Base-by-base conservation (phyloP, 2,113 vertebrate species). In the Corythornis cristatus region DNA sequence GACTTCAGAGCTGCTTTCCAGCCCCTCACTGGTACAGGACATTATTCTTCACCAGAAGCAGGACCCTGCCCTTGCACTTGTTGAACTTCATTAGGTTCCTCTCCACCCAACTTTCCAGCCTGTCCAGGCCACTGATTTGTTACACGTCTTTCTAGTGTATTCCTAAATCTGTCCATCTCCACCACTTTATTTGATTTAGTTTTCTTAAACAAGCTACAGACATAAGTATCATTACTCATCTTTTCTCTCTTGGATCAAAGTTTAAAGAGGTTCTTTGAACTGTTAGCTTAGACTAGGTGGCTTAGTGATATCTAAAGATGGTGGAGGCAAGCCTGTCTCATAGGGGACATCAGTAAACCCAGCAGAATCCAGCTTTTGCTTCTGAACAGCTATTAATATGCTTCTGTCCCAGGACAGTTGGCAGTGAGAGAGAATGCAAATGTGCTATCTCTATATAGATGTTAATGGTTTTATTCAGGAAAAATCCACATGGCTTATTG, bases 281-380 rank as follows among this genome's bases (percentile, higher is more conserved):
- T 0, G 20, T 46, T 43, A 48, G 3, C 17, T 66, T 25, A 62
- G 37, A 13, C 7, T 54, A 31, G 21, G 28, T 67, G 51, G 10
- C 26, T 68, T 57, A 68, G 23, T 8, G 12, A n/a, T 62, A 33
- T 7, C 7, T 42, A 23, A 28, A 80, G n/a, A 33, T 25, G 21
- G 19, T 3, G 2, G 3, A 65, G 54, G 64, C 1, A 8, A 43
- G 3, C 53, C 5, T 1, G 3, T 70, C 46, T 89, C 7, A 8
- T 25, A 17, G 2, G 5, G 10, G 85, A 62, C 10, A 50, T 25
- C 19, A 54, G 28, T 17, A 83, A 92, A 53, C 2, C 2, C 15
- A 40, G 4, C 11, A 74, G 20, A 90, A 86, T 73, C 7, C 10
- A 73, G 4, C 7, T 37, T 7, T 54, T 74, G 40, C 43, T 25